Base-by-base conservation (phyloP, 2,888 invertebrate species). In the Thalpophila matura region DNA sequence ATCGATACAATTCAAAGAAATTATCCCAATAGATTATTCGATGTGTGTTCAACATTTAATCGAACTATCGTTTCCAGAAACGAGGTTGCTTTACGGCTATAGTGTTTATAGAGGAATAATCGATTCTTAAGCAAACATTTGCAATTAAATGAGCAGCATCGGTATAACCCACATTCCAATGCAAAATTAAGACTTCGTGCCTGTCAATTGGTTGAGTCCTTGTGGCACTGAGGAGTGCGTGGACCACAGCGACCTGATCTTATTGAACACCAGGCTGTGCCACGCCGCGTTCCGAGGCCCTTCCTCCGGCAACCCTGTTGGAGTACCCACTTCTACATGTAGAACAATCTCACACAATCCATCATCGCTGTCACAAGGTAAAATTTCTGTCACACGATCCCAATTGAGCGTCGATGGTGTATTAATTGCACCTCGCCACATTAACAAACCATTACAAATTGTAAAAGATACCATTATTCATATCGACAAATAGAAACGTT, bases 191-290 rank as follows among this genome's bases (percentile, higher is more conserved):
- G 77, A 78, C 64, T 88, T 86, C 93, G 92, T 95, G 95, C 95
- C 95, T 97, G 97, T 96, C 85, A 98, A 95, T 91, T 97, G 98
- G 95, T 98, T 98, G 85, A 98, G 96, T 84, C 98, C 98, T 90
- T 96, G 97, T 66, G 97, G 96, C 74, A 97, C 96, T 70, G 96
- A 96, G 51, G 97, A 96, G 86, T 97, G 97, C 76, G 97, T 96
- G 79, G 96, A 97, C 98, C 98, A 98, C 70, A 98, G 95, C 43
- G 98, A 98, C 86, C 98, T 97, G 92, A 98, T 98, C 96, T 98
- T 98, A 88, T 97, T 97, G 90, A 98, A 96, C 85, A 98, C 97
- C 87, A 97, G 93, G 81, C 97, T 97, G 68, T 97, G 97, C 97
- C 97, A 97, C 81, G 95, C 94, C 16, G 94, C 94, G 75, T 86